Percentiles rank a stretch among this genome's conserved stretches.
Evolutionary conservation across 2,888 invertebrate genomes (phyloP).

Genomic region (Tetranychus truncatus): DNA sequence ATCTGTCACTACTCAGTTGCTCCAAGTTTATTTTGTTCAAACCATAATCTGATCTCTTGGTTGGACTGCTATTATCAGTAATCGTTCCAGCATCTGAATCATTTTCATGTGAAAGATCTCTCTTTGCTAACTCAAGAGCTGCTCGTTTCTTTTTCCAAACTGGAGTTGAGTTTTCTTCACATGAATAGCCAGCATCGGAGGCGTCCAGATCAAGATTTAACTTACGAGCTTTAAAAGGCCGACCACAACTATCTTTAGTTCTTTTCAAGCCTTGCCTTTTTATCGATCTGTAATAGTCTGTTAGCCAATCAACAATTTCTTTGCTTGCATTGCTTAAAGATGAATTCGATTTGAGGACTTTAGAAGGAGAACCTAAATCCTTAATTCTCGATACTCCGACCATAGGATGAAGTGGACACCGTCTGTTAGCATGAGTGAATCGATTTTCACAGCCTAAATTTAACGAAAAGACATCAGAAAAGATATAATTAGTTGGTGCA

Average conservation of each 20-base stretch:
- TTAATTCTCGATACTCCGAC: slow-evolving; percentile 38
- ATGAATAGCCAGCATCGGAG: background rate
- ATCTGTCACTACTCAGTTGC: slow-evolving; percentile 33
- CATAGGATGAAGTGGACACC: slow-evolving; percentile 51
- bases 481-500: background rate
- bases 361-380: background rate
- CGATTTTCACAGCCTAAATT: slow-evolving; percentile 42
- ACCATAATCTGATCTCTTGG: background rate
- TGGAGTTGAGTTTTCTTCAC: background rate
- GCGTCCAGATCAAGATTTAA: background rate
- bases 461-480: slow-evolving; percentile 14
- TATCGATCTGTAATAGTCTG: background rate
- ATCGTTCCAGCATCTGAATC: background rate
- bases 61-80: background rate
- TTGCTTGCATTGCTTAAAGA: slow-evolving; percentile 9
- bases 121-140: slow-evolving; percentile 4
- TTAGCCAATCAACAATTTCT: slow-evolving; percentile 11
- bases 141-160: slow-evolving; percentile 12
- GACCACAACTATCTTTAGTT: background rate
- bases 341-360: background rate
- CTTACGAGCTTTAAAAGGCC: background rate
- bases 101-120: background rate
- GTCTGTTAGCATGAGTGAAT: slow-evolving; percentile 57
- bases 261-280: background rate
- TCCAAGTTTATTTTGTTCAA: background rate